These are phyloP conservation scores for Pogonocherus hispidulus DNA, from an alignment of 2,888 invertebrate species.

Conservation along the genomic window DNA sequence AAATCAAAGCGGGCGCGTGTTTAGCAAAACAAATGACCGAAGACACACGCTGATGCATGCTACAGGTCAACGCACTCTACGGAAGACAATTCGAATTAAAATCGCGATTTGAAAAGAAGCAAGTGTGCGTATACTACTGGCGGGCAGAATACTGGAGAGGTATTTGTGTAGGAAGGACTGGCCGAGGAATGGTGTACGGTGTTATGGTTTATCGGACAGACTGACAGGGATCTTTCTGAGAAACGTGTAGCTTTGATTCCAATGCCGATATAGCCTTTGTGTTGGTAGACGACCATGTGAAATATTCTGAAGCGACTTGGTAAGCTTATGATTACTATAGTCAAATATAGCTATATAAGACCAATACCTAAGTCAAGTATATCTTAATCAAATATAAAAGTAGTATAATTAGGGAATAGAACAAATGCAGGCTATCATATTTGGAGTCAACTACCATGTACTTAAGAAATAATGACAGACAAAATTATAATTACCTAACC, in stretches of 20 bases:
- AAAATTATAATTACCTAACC: no score
- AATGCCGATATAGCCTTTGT: slow-evolving; percentile 1
- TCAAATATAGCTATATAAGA: no score
- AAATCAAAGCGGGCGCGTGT: slow-evolving; percentile 7
- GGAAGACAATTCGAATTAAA: slow-evolving; percentile 34
- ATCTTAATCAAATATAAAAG: no score
- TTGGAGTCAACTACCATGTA: no score
- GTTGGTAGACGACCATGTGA: no score
- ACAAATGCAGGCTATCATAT: no score
- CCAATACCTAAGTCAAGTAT: no score
- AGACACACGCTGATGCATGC: slow-evolving; percentile 7
- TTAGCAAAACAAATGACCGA: slow-evolving; percentile 6
- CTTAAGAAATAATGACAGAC: no score
- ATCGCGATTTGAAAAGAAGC: slow-evolving; percentile 29
- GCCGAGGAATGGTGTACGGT: slow-evolving; percentile 22
- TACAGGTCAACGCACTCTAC: slow-evolving; percentile 17
- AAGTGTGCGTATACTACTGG: slow-evolving; percentile 16
- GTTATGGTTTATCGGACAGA: slow-evolving; percentile 30
- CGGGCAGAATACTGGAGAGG: slow-evolving; percentile 22
- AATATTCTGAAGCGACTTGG: no score
- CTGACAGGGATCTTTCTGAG: slow-evolving; percentile 14
- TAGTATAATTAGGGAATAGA: no score
- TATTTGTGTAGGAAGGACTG: slow-evolving; percentile 35
- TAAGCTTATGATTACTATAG: no score
- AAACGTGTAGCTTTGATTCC: background rate